Conservation (phyloP, 2,797 vertebrate species). For the Acanthis flammea region DNA sequence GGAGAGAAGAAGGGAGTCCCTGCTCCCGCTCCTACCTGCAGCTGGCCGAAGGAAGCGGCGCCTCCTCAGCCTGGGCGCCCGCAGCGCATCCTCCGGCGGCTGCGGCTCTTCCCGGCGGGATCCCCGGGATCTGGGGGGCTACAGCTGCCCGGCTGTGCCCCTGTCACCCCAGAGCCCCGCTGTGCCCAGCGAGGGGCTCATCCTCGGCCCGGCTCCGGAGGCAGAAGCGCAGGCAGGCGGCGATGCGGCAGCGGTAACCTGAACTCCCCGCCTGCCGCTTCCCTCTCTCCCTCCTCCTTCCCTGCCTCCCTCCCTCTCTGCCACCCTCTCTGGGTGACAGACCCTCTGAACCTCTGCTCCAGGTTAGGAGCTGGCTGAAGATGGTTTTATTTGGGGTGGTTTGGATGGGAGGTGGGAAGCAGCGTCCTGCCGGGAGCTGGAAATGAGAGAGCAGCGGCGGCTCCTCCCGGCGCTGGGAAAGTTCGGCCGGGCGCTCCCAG, state of each 20-base stretch:
- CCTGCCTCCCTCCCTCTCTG: not conserved
- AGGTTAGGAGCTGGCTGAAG: not conserved
- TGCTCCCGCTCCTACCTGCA: not conserved
- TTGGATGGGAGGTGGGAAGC: not conserved
- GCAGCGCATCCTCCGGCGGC: not conserved
- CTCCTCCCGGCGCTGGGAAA: not conserved
- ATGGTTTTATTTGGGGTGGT: not conserved
- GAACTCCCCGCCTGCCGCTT: not conserved
- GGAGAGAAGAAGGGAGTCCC: no score
- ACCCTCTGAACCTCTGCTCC: not conserved
- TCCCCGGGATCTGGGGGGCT: not conserved
- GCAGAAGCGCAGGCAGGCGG: not conserved
- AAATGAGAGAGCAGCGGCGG: not conserved
- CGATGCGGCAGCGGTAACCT: not conserved
- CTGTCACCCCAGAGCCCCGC: not conserved
- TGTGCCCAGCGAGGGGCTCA: not conserved
- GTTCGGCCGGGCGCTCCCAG: not conserved
- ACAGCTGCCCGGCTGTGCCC: not conserved
- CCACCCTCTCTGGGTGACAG: not conserved
- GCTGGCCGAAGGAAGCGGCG: fast-evolving
- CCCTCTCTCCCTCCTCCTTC: not conserved
- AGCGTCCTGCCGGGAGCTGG: not conserved
- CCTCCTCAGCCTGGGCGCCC: not conserved
- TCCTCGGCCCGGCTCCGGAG: not conserved
- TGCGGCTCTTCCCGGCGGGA: not conserved